Evolutionary conservation across 2,888 invertebrate species (phyloP).

Genomic region (Nyleta sp.): DNA sequence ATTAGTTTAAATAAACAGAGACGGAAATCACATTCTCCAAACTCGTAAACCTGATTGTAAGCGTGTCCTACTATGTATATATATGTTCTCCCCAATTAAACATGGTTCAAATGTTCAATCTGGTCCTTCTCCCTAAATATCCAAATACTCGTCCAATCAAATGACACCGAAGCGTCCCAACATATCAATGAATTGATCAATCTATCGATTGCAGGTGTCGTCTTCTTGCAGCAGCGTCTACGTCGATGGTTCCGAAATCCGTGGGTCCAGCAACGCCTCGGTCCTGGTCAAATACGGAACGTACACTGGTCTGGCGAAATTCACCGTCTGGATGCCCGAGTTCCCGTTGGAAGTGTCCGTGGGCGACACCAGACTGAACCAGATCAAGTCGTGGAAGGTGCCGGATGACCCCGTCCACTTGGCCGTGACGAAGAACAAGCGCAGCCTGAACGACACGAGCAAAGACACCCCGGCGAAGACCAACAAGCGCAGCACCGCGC

Average conservation of each 20-base stretch:
- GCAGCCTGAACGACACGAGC: constrained; percentile 71
- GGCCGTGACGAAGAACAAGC: constrained; percentile 78
- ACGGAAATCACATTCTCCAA: no score
- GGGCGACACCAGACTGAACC: constrained; percentile 94
- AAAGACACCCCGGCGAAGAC: constrained; percentile 32
- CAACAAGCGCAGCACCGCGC: constrained; percentile 44
- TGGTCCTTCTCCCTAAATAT: no score
- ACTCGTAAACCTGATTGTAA: no score
- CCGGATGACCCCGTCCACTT: constrained; percentile 87
- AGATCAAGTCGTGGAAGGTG: constrained; percentile 97
- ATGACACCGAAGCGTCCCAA: no score
- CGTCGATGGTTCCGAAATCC: constrained; percentile 97
- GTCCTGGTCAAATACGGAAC: constrained; percentile 96
- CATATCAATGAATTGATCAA: no score
- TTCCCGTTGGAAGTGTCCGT: constrained; percentile 95
- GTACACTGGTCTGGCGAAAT: constrained; percentile 93
- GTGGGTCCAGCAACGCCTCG: constrained; percentile 97
- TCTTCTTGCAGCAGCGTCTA: constrained; percentile 98
- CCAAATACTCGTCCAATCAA: no score
- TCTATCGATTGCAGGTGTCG: constrained; percentile 94
- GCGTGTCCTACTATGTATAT: no score
- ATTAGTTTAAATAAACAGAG: no score
- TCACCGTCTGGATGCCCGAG: constrained; percentile 99
- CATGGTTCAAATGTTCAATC: no score
- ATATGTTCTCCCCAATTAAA: no score